phyloP scores from a whole-genome alignment of 2,888 invertebrate genomes.

The Polyommatus icarus region DNA sequence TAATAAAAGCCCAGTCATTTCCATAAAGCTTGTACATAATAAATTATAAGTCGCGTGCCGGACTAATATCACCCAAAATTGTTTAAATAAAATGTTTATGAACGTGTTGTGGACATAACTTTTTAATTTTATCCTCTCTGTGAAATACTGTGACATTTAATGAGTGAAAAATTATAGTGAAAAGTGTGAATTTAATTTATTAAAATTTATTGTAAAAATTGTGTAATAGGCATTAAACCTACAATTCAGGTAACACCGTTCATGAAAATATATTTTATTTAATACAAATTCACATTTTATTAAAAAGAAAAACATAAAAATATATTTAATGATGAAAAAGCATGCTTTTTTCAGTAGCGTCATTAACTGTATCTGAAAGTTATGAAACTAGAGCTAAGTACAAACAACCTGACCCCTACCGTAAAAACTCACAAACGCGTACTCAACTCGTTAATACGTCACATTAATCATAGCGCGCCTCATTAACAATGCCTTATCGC shows the following conservation, averaged over 20 bases:
- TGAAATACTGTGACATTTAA: not conserved
- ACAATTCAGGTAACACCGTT: not conserved
- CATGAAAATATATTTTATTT: no score
- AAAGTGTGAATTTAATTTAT: not conserved
- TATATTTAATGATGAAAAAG: not conserved
- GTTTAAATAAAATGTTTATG: conserved; percentile 29
- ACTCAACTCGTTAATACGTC: conserved; percentile 54
- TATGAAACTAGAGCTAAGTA: conserved; percentile 23
- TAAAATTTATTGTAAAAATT: not conserved
- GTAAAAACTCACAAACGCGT: conserved; percentile 50
- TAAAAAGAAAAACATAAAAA: not conserved
- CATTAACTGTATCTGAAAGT: conserved; percentile 7
- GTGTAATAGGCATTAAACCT: no score
- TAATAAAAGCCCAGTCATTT: conserved; percentile 22
- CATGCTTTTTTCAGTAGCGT: not conserved
- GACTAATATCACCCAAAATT: conserved; percentile 1
- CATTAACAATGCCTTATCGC: conserved; percentile 74
- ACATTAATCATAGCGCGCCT: conserved; percentile 60
- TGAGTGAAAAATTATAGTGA: not conserved
- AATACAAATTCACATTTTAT: not conserved
- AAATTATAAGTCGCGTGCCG: conserved; percentile 26
- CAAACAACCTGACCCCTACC: conserved; percentile 35
- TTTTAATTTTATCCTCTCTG: conserved; percentile 18
- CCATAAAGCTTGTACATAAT: conserved; percentile 25
- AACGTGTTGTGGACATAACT: conserved; percentile 21